Evolutionary conservation across 2,888 invertebrate species (phyloP), one percentile per base, ranked within the genome.

Genomic region (Pelosia muscerda): DNA sequence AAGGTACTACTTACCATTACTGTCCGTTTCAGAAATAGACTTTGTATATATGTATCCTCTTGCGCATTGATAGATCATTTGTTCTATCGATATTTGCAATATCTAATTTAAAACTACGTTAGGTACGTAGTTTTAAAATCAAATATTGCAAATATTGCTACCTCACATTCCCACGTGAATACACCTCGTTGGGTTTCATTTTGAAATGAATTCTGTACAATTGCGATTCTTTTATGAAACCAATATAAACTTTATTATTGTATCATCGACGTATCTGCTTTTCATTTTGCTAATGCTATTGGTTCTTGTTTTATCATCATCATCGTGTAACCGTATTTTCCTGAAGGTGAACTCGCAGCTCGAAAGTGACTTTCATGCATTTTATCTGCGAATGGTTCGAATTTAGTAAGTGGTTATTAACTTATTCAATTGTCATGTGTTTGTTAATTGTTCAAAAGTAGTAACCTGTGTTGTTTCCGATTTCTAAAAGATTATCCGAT

Each of bases 61-160:
- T 57, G 26, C 56, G 74, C 77, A 76, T 81, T 82, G 71, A 80
- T 82, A 68, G 79, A 57, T 57, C 28, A 57, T 31, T n/a, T 19
- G 72, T 75, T 68, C 68, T 75, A 65, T 71, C 83, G 77, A 81
- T 81, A 83, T 78, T 78, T 79, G 82, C 49, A 9, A 49, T n/a
- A 49, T 49, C 19, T 49, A n/a, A 49, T 49, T 49, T 49, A 49
- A 49, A n/a, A n/a, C 49, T 2, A n/a, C n/a, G 49, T 49, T 49
- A 86, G 84, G 84, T 80, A 88, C 85, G 84, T 80, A 88, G 89
- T 90, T 91, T 89, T 90, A 15, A 92, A 93, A 93, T 94, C 90
- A 90, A 93, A 88, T 91, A 78, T 72, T 78, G 86, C 90, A 86
- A 42, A 90, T 91, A 90, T 92, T 87, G 90, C 87, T 84, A 79